Conservation (phyloP, 2,797 vertebrate genomes). For the Mastacembelus armatus region DNA sequence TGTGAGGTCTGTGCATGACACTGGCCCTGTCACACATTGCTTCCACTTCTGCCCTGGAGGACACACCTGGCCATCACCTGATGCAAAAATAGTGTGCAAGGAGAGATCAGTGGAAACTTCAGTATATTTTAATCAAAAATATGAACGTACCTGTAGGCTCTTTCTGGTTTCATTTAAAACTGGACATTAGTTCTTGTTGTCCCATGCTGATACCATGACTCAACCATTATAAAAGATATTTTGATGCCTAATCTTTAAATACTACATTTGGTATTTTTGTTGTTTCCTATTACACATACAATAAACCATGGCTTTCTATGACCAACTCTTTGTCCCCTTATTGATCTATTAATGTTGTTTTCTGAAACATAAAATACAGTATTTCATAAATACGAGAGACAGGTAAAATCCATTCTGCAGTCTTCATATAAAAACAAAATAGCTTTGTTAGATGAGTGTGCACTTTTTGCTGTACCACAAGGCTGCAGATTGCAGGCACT, state of each 20-base stretch:
- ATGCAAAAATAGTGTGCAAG: background rate
- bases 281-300: too few relatives aligned
- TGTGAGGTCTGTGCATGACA: conserved; percentile 85
- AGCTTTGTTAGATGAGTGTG: background rate
- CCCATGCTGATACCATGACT: too few relatives aligned
- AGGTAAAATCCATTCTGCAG: too few relatives aligned
- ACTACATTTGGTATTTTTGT: too few relatives aligned
- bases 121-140: background rate
- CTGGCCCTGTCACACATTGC: conserved; percentile 78
- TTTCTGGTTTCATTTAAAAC: background rate
- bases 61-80: conserved; percentile 81
- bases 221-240: too few relatives aligned
- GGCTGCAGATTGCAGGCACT: conserved; percentile 88
- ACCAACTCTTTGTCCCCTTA: background rate
- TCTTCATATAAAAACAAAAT: background rate
- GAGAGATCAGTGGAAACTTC: background rate
- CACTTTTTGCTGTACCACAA: conserved; percentile 77
- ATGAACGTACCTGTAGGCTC: background rate
- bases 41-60: conserved; percentile 83
- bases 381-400: background rate
- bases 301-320: background rate
- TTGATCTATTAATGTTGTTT: background rate
- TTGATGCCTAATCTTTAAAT: too few relatives aligned
- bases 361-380: background rate
- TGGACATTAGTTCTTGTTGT: too few relatives aligned